Percentiles rank a stretch among this genome's conserved stretches.
These are phyloP conservation scores for Lutjanus erythropterus DNA, from an alignment of 2,113 vertebrate species.

Conservation along the genomic window DNA sequence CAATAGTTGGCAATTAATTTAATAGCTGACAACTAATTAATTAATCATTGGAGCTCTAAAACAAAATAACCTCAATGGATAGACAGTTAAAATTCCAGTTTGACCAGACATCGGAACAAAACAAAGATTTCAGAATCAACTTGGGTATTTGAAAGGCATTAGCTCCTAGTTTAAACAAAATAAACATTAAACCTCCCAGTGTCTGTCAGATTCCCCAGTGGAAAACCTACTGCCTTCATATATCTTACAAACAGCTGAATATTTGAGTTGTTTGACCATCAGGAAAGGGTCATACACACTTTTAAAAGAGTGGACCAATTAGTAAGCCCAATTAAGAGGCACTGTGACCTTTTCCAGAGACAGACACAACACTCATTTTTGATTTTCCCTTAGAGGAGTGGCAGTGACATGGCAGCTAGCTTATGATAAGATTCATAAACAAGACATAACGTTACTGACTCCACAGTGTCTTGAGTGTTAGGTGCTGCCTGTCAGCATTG, in stretches of 20 bases:
- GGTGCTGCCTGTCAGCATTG: conserved; percentile 13
- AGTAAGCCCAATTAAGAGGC: background rate
- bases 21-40: too few species aligned
- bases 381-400: conserved; percentile 23
- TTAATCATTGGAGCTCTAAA: too few species aligned
- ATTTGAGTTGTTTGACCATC: background rate
- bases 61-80: too few species aligned
- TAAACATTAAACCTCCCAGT: conserved; percentile 2
- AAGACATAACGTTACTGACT: conserved; percentile 29
- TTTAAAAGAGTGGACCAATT: background rate
- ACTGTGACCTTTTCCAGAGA: background rate
- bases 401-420: conserved; percentile 55
- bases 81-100: background rate
- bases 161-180: conserved; percentile 2
- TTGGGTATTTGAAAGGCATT: background rate
- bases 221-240: background rate
- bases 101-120: background rate
- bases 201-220: background rate
- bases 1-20: too few species aligned
- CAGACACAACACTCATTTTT: background rate
- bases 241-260: background rate
- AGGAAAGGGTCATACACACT: background rate
- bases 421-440: conserved; percentile 39
- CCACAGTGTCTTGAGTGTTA: background rate
- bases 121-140: conserved; percentile 1